Conservation (phyloP, 1,140 invertebrate genomes). For the Latrodectus geometricus region DNA sequence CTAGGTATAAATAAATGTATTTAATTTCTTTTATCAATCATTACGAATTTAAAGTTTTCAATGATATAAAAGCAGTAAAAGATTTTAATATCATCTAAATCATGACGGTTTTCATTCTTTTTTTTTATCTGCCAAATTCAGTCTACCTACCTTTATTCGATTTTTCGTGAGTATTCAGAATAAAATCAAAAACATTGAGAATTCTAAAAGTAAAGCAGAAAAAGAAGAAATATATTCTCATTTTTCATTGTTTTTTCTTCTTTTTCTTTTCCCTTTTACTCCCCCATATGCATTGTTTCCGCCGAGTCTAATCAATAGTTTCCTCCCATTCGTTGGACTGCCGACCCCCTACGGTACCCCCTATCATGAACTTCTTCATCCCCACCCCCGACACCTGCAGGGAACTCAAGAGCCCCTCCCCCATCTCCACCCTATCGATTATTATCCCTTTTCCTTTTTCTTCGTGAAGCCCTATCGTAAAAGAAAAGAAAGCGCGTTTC, state of each 20-base stretch:
- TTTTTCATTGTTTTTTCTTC: neutral
- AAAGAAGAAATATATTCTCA: constrained; percentile 24
- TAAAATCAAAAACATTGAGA: neutral
- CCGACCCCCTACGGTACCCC: constrained; percentile 20
- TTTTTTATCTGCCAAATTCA: neutral
- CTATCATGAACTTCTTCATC: constrained; percentile 53
- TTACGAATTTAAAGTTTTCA: no score
- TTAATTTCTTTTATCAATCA: no score
- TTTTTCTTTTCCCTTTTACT: neutral
- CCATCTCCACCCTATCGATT: constrained; percentile 40
- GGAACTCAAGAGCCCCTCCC: constrained; percentile 44
- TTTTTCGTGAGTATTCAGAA: neutral
- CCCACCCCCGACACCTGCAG: constrained; percentile 51
- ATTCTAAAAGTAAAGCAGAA: neutral
- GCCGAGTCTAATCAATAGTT: constrained; percentile 36
- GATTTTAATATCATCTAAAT: neutral
- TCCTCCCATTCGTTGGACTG: constrained; percentile 39
- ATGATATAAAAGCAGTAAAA: neutral
- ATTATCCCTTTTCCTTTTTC: constrained; percentile 8
- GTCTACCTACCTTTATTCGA: neutral
- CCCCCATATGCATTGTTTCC: constrained; percentile 52
- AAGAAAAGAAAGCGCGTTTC: no score
- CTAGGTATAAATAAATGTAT: no score
- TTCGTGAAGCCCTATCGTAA: no score
- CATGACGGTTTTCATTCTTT: neutral